phyloP scores from a whole-genome alignment of 2,797 vertebrate species.

The Austrolebias charrua region DNA sequence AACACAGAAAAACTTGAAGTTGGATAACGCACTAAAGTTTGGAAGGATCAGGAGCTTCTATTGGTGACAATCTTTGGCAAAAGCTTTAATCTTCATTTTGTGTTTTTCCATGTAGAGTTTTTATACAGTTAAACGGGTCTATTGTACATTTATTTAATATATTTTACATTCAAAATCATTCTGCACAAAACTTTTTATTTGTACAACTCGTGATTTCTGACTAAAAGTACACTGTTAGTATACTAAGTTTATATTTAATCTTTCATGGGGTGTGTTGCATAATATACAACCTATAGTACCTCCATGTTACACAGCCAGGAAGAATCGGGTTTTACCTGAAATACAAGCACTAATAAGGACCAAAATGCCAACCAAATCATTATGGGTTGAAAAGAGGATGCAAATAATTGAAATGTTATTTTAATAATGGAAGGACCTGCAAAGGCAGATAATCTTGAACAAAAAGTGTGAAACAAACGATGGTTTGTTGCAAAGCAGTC shows the following conservation, averaged over 20 bases:
- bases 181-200: not conserved
- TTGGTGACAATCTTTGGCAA: slow-evolving; percentile 32
- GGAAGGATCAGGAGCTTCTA: slow-evolving; percentile 35
- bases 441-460: no score
- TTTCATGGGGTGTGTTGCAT: not conserved
- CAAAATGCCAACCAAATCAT: no score
- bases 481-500: no score
- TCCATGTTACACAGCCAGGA: no score
- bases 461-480: no score
- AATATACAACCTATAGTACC: not conserved
- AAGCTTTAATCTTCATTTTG: slow-evolving; percentile 46
- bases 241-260: slow-evolving; percentile 2
- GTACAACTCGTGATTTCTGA: slow-evolving; percentile 1
- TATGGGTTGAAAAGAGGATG: no score
- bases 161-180: slow-evolving; percentile 17
- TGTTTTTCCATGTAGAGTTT: slow-evolving; percentile 32
- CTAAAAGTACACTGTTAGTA: not conserved
- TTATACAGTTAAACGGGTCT: slow-evolving; percentile 4
- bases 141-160: slow-evolving; percentile 4
- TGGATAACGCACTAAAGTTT: slow-evolving; percentile 50
- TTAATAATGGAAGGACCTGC: no score
- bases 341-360: no score
- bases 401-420: no score
- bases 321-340: no score
- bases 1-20: slow-evolving; percentile 56